Conservation (phyloP, 2,888 invertebrate genomes). For the Eretmocerus hayati region DNA sequence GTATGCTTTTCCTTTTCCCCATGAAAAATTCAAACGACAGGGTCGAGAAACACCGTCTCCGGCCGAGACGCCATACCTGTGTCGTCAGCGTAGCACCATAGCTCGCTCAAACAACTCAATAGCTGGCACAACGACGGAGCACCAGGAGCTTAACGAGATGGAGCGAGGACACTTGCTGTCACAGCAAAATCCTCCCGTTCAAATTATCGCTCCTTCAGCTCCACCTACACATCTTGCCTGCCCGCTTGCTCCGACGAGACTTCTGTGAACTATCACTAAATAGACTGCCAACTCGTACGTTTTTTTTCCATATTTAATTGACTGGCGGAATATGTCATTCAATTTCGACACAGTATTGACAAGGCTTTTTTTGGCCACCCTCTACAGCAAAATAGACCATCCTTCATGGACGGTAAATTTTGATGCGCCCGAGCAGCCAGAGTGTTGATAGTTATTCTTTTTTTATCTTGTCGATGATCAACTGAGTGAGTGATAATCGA, state of each 20-base stretch:
- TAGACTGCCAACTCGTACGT: too few species aligned
- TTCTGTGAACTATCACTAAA: neutral
- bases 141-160: slow-evolving; percentile 45
- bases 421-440: too few species aligned
- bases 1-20: neutral
- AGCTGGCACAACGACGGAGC: slow-evolving; percentile 27
- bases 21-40: slow-evolving; percentile 32
- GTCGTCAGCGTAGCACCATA: slow-evolving; percentile 69
- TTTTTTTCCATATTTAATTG: too few species aligned
- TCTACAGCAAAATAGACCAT: too few species aligned
- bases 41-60: slow-evolving; percentile 67
- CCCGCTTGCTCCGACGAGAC: neutral
- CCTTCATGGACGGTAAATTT: too few species aligned
- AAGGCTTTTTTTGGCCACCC: too few species aligned
- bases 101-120: slow-evolving; percentile 45
- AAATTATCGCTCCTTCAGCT: slow-evolving; percentile 30
- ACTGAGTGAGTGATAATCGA: too few species aligned
- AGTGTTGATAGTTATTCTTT: too few species aligned
- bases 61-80: slow-evolving; percentile 71
- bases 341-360: too few species aligned
- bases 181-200: slow-evolving; percentile 33
- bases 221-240: too few species aligned
- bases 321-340: too few species aligned
- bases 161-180: slow-evolving; percentile 44
- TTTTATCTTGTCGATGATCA: too few species aligned